phyloP scores from a whole-genome alignment of 2,797 vertebrate species.

The Brachyalestes nurse region DNA sequence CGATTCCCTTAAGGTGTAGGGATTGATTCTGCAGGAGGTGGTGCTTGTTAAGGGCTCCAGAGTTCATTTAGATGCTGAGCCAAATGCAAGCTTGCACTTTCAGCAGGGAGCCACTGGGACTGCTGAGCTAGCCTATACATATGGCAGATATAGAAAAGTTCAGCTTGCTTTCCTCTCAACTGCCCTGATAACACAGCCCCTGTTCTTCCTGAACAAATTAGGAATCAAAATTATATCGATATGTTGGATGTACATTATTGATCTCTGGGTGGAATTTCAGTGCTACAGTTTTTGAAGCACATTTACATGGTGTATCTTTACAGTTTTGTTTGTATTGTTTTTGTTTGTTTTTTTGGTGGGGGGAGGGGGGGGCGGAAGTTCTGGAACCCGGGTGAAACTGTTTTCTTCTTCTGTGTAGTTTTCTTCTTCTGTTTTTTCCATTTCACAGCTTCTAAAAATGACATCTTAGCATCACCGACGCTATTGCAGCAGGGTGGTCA shows the following conservation, averaged over 20 bases:
- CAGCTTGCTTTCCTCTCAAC: background rate
- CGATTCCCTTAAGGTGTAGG: slow-evolving; percentile 26
- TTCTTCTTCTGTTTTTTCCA: too few relatives aligned
- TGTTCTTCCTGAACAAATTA: background rate
- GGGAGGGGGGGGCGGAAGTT: too few relatives aligned
- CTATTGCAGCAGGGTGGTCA: too few relatives aligned
- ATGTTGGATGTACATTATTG: background rate
- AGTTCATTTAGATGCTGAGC: slow-evolving; percentile 38
- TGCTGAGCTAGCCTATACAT: slow-evolving; percentile 41
- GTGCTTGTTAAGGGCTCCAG: slow-evolving; percentile 7
- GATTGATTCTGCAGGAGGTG: slow-evolving; percentile 27
- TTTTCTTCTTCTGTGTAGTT: too few relatives aligned
- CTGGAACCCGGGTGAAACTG: too few relatives aligned
- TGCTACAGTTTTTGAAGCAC: too few relatives aligned
- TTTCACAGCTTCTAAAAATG: too few relatives aligned
- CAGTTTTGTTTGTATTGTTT: too few relatives aligned
- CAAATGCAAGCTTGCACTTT: slow-evolving; percentile 52
- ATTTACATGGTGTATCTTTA: background rate
- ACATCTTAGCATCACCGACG: too few relatives aligned
- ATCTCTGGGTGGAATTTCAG: too few relatives aligned
- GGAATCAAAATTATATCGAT: background rate
- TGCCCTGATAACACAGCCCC: background rate
- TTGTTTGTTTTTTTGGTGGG: too few relatives aligned
- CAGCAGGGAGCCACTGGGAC: slow-evolving; percentile 15
- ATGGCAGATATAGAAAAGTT: background rate